Percentiles rank a stretch among this genome's conserved stretches.
phyloP scores from a whole-genome alignment of 2,888 invertebrate genomes.

The Lepidocyrtoides sp. region DNA sequence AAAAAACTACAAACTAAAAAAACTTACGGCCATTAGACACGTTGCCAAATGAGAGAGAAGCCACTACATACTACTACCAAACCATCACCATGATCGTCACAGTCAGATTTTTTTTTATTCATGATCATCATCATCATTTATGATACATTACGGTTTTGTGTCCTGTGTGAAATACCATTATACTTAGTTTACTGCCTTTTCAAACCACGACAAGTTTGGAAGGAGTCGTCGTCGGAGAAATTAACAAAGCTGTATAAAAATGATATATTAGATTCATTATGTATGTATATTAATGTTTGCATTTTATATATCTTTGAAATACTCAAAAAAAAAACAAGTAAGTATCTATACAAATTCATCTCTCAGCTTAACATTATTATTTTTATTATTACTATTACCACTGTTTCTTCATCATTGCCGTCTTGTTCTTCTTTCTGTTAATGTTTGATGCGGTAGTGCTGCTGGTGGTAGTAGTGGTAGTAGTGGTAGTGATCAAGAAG shows the following conservation, averaged over 20 bases:
- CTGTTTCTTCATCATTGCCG: conserved; percentile 37
- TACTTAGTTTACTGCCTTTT: conserved; percentile 38
- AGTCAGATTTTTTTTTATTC: conserved; percentile 71
- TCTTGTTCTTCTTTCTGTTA: neutral
- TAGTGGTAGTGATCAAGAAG: conserved; percentile 7
- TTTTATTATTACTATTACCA: neutral
- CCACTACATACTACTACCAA: conserved; percentile 9
- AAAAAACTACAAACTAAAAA: conserved; percentile 34
- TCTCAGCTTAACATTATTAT: neutral
- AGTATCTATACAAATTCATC: conserved; percentile 17
- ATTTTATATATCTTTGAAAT: neutral
- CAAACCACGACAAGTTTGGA: conserved; percentile 34
- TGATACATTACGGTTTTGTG: conserved; percentile 76
- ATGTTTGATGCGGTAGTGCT: too few relatives aligned
- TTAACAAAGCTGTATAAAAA: conserved; percentile 59
- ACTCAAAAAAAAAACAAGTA: conserved; percentile 36
- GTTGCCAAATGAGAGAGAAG: conserved; percentile 75
- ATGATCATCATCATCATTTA: conserved; percentile 55
- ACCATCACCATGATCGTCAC: conserved; percentile 43
- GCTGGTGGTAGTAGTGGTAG: neutral
- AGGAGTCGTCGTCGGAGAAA: conserved; percentile 52
- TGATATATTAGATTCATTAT: conserved; percentile 58
- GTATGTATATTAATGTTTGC: conserved; percentile 43
- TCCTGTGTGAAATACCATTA: conserved; percentile 57
- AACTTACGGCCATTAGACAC: conserved; percentile 70